A percentile compares a stretch with the other conserved stretches of the same genome.
These are phyloP conservation scores for Styela plicata DNA, from an alignment of 23 tunicate genomes.

Conservation along the genomic window DNA sequence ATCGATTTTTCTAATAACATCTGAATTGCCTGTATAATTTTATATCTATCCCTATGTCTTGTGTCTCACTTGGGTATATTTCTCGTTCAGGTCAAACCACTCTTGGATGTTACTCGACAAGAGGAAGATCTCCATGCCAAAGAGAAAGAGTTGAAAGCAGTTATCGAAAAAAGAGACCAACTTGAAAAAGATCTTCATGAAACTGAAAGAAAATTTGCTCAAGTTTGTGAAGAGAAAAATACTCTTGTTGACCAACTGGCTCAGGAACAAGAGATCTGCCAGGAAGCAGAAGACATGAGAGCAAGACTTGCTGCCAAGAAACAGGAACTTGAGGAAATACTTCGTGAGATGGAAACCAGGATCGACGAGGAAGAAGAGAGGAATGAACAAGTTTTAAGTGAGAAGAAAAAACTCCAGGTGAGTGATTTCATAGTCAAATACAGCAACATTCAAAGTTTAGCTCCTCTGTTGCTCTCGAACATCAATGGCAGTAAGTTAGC, in stretches of 20 bases:
- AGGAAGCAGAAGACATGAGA: conserved; percentile 90
- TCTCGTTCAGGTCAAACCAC: conserved; percentile 75
- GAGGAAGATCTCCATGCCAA: conserved; percentile 81
- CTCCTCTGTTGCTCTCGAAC: background rate
- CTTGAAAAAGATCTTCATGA: conserved; percentile 58
- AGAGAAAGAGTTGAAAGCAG: conserved; percentile 66
- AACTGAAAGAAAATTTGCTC: conserved; percentile 59
- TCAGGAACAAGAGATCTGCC: conserved; percentile 52
- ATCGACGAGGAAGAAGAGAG: conserved; percentile 96
- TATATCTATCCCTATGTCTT: no score
- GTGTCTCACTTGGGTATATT: background rate
- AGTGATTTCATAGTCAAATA: no score
- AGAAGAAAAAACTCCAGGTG: conserved; percentile 80
- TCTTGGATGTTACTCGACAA: conserved; percentile 88
- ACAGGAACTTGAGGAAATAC: conserved; percentile 90
- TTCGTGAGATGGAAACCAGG: conserved; percentile 77
- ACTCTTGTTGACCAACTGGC: conserved; percentile 65
- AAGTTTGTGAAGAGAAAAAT: conserved; percentile 73
- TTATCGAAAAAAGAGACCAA: conserved; percentile 59
- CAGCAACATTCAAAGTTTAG: no score
- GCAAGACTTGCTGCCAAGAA: conserved; percentile 76
- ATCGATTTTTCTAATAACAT: no score
- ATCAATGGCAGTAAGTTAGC: background rate
- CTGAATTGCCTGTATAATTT: no score
- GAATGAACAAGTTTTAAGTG: conserved; percentile 39